phyloP scores from a whole-genome alignment of 2,888 invertebrate genomes.

The Mesorhabditis belari region DNA sequence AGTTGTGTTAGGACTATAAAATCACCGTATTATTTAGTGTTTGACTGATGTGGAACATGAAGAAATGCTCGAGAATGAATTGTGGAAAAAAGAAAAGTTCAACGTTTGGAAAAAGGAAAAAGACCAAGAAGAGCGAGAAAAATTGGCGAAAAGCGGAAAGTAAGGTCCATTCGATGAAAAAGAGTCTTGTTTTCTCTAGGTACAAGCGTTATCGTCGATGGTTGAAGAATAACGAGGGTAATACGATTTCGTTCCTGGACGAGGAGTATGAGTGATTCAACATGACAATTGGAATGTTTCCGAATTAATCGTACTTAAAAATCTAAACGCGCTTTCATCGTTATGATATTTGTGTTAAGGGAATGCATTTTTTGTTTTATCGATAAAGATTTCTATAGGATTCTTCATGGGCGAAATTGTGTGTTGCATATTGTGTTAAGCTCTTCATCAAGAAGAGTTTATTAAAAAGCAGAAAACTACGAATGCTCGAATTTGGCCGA shows the following conservation, averaged over 20 bases:
- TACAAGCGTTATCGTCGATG: constrained; percentile 83
- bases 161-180: not conserved
- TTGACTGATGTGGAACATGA: constrained; percentile 70
- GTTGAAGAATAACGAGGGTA: constrained; percentile 80
- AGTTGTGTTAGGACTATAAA: constrained; percentile 32
- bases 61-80: constrained; percentile 68
- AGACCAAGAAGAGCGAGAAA: constrained; percentile 77
- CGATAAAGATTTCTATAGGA: too few species aligned
- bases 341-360: too few species aligned
- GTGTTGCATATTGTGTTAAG: too few species aligned
- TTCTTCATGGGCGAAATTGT: too few species aligned
- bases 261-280: too few species aligned
- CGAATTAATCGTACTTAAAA: too few species aligned
- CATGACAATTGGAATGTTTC: too few species aligned
- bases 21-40: constrained; percentile 29
- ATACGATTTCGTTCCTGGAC: constrained; percentile 76
- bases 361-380: too few species aligned
- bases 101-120: constrained; percentile 69
- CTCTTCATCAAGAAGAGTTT: too few species aligned
- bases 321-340: too few species aligned
- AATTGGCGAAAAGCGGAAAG: constrained; percentile 72
- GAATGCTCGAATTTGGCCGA: too few species aligned
- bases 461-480: too few species aligned
- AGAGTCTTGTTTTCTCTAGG: constrained; percentile 12
- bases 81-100: constrained; percentile 79